Percentiles rank a stretch among this genome's conserved stretches.
Conservation (phyloP, 1,140 invertebrate genomes). For the Colletes gigas region DNA sequence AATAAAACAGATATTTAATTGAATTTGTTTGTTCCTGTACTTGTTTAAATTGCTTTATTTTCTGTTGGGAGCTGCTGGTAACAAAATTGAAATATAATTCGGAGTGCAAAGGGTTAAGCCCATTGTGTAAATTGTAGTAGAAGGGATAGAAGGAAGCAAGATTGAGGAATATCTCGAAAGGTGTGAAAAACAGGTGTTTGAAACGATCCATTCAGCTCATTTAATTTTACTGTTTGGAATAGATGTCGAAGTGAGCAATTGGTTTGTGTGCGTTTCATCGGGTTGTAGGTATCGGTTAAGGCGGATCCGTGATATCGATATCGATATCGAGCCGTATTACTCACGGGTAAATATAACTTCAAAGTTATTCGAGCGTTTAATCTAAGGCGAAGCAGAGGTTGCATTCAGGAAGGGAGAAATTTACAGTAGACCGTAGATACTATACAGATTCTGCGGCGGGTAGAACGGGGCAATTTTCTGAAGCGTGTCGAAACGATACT, state of each 20-base stretch:
- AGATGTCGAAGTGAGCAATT: not conserved
- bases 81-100: too few relatives aligned
- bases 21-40: too few relatives aligned
- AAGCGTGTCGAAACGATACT: slow-evolving; percentile 30
- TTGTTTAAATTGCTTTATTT: too few relatives aligned
- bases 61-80: too few relatives aligned
- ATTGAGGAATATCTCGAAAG: too few relatives aligned
- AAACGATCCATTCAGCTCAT: too few relatives aligned
- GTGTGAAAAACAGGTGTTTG: too few relatives aligned
- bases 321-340: slow-evolving; percentile 24
- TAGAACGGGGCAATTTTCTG: slow-evolving; percentile 25
- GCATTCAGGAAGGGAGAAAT: slow-evolving; percentile 30
- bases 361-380: slow-evolving; percentile 44
- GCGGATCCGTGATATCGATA: slow-evolving; percentile 10
- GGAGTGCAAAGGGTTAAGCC: too few relatives aligned
- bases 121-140: too few relatives aligned
- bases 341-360: slow-evolving; percentile 44
- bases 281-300: not conserved
- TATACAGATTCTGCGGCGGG: slow-evolving; percentile 11
- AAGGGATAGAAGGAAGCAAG: too few relatives aligned
- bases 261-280: slow-evolving; percentile 7
- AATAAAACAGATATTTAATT: too few relatives aligned
- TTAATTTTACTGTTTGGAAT: too few relatives aligned
- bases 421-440: slow-evolving; percentile 20
- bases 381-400: slow-evolving; percentile 20